Base-by-base conservation (phyloP, 2,888 invertebrate species). In the Drosophila anomelani region DNA sequence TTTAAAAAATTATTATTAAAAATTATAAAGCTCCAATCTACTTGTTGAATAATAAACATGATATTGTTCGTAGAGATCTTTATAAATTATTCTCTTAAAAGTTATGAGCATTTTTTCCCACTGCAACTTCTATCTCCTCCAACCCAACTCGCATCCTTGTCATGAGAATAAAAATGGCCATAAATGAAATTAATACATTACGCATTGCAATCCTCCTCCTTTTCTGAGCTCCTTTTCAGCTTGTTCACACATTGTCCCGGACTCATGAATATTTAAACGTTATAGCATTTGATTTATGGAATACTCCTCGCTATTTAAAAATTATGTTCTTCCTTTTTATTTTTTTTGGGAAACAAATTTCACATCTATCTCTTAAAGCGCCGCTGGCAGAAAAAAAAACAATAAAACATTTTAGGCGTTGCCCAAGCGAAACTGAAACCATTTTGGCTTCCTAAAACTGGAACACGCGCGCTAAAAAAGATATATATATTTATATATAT, bases 111-210 rank as follows among this genome's bases (percentile, higher is more conserved):
- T 10, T 62, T 64, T 64, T 29, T 49, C n/a, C 15, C 64, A 34
- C 4, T 64, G 64, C 13, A 51, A 5, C 5, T 9, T 34, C 32
- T 17, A 53, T 47, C n/a, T 44, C 9, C 36, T 44, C 12, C 36
- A 44, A 26, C 47, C 51, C 29, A 9, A 12, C 43, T 39, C 34
- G 46, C 60, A 43, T 59, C 60, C 63, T 62, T 76, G 67, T 73
- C 80, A 79, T 79, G 85, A 62, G 85, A 86, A 86, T 77, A 90
- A 86, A 90, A 87, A 79, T 80, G 82, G 86, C 88, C 82, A 88
- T 89, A 89, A 89, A 90, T 88, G 90, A 88, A 90, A 89, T 90
- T 86, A 89, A 89, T 89, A 89, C 81, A 85, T 89, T 79, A 87
- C 71, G 58, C 72, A 64, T 71, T 46, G 58, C 71, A 57, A 61